Percentiles rank a stretch among this genome's conserved stretches.
Evolutionary conservation across 2,888 invertebrate species (phyloP).

Genomic region (Venusia cambrica): DNA sequence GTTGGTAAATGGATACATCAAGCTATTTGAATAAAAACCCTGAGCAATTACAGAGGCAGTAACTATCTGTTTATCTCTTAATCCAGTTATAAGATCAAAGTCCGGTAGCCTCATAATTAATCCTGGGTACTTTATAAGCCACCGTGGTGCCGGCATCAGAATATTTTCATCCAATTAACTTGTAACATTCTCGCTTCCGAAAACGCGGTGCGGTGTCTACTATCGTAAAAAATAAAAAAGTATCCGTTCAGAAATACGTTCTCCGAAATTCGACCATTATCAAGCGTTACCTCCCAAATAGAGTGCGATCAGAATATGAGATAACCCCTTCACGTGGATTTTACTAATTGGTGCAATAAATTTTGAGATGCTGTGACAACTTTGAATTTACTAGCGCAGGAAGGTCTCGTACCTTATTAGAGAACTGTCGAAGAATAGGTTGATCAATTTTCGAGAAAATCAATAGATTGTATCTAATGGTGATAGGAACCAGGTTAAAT

Average conservation of each 20-base stretch:
- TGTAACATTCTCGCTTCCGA: slow-evolving; percentile 78
- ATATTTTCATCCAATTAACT: slow-evolving; percentile 77
- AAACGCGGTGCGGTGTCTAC: slow-evolving; percentile 42
- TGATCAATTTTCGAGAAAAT: slow-evolving; percentile 55
- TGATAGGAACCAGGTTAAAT: too few relatives aligned
- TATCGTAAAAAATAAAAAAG: slow-evolving; percentile 44
- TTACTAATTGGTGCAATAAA: slow-evolving; percentile 80
- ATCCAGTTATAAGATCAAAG: slow-evolving; percentile 48
- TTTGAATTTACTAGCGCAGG: slow-evolving; percentile 45
- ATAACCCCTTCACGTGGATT: slow-evolving; percentile 71
- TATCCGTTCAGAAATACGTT: slow-evolving; percentile 52
- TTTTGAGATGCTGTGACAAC: slow-evolving; percentile 64
- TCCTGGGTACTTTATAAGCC: slow-evolving; percentile 58
- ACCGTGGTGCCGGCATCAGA: slow-evolving; percentile 55
- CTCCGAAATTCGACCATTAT: slow-evolving; percentile 74
- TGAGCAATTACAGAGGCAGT: slow-evolving; percentile 36
- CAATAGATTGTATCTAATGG: too few relatives aligned
- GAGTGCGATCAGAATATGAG: slow-evolving; percentile 62
- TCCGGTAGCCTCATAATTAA: slow-evolving; percentile 62
- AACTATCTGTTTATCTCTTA: slow-evolving; percentile 42
- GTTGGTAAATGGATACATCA: slow-evolving; percentile 27
- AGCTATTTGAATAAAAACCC: slow-evolving; percentile 28
- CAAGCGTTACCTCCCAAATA: slow-evolving; percentile 78
- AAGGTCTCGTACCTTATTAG: slow-evolving; percentile 50
- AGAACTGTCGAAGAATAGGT: slow-evolving; percentile 50